Evolutionary conservation across 2,888 invertebrate species (phyloP).

Genomic region (Oscheius sp.): DNA sequence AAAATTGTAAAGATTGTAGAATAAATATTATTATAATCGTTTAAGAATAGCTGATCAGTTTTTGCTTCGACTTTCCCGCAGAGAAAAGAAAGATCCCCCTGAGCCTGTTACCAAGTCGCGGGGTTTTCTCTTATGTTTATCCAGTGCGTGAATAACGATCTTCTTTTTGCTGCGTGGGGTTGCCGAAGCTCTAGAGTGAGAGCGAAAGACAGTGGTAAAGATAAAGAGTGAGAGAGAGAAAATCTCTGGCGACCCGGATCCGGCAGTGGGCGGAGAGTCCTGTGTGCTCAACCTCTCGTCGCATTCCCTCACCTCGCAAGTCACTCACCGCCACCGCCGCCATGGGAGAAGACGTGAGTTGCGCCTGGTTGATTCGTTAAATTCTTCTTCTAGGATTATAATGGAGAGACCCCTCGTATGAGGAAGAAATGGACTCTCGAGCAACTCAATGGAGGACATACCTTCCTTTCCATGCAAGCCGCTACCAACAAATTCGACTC

Average conservation of each 20-base stretch:
- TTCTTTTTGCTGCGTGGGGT: not conserved
- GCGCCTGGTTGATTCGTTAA: not conserved
- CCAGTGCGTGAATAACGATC: slow-evolving; percentile 10
- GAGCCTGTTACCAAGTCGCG: too few species aligned
- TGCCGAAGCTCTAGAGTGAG: not conserved
- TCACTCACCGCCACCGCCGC: slow-evolving; percentile 16
- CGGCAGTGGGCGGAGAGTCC: slow-evolving; percentile 20
- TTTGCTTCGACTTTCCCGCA: too few species aligned
- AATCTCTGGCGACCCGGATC: not conserved
- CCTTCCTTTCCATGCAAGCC: slow-evolving; percentile 66
- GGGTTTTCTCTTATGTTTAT: slow-evolving; percentile 6
- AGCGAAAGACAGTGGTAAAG: not conserved
- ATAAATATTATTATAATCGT: too few species aligned
- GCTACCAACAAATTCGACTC: slow-evolving; percentile 69
- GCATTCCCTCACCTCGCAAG: not conserved
- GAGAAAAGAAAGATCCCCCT: too few species aligned
- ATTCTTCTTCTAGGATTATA: slow-evolving; percentile 23
- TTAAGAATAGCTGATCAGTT: too few species aligned
- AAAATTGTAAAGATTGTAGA: too few species aligned
- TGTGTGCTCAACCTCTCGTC: slow-evolving; percentile 30
- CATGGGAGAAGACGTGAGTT: slow-evolving; percentile 35
- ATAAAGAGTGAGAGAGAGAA: not conserved
- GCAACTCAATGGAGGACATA: slow-evolving; percentile 67
- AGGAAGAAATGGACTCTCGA: slow-evolving; percentile 66
- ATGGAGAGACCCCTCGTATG: slow-evolving; percentile 33